Percentiles rank a stretch among this genome's conserved stretches.
Conservation (phyloP, 2,797 vertebrate species). For the Nannoperca obscura region DNA sequence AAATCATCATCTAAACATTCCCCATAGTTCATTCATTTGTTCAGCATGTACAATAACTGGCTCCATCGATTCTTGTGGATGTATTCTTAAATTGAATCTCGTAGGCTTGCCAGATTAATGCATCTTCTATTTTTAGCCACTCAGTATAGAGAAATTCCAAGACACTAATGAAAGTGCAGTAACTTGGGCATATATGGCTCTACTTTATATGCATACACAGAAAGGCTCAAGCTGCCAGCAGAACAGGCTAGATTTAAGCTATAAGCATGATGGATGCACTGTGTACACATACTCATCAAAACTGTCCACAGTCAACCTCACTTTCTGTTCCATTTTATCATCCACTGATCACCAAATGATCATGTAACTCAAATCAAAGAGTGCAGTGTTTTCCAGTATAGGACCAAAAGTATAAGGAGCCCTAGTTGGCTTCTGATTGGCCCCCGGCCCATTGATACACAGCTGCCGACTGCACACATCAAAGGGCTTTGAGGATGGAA, state of each 20-base stretch:
- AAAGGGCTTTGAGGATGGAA: conserved; percentile 56
- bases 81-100: neutral
- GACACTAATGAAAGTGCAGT: conserved; percentile 24
- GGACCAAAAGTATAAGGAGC: conserved; percentile 50
- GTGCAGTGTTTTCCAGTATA: conserved; percentile 45
- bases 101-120: neutral
- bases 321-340: conserved; percentile 35
- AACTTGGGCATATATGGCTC: neutral
- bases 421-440: conserved; percentile 61
- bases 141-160: neutral
- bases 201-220: conserved; percentile 8
- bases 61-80: neutral
- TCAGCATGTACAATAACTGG: neutral
- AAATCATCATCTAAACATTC: neutral
- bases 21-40: neutral
- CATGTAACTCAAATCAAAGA: conserved; percentile 57
- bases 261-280: neutral
- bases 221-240: neutral
- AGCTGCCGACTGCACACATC: conserved; percentile 69
- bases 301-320: conserved; percentile 1
- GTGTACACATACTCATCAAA: conserved; percentile 20
- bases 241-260: neutral
- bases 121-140: conserved; percentile 15
- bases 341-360: conserved; percentile 44
- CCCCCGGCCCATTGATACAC: conserved; percentile 54